Evolutionary conservation across 1,140 invertebrate genomes (phyloP).

Genomic region (Drosophila suzukii): DNA sequence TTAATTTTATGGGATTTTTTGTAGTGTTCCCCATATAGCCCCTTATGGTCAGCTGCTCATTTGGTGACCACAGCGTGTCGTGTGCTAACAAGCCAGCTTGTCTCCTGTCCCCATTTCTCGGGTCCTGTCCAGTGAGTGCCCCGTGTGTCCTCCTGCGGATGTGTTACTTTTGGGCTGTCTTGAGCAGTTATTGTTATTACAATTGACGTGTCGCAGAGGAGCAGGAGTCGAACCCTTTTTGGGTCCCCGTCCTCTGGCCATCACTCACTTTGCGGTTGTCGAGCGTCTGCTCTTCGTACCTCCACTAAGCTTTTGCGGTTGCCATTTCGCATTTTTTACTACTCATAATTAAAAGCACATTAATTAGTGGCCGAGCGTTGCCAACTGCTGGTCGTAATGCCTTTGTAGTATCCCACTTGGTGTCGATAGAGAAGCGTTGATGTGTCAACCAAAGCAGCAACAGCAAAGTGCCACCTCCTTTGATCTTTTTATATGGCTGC

Average conservation of each 20-base stretch:
- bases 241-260: constrained; percentile 12
- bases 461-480: constrained; percentile 56
- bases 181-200: constrained; percentile 80
- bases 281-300: constrained; percentile 23
- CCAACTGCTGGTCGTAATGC: constrained; percentile 22
- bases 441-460: constrained; percentile 76
- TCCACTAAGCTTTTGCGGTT: constrained; percentile 75
- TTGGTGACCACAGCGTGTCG: constrained; percentile 79
- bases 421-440: constrained; percentile 78
- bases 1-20: not conserved
- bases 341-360: constrained; percentile 79
- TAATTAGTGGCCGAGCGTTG: constrained; percentile 61
- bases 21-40: constrained; percentile 1
- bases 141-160: constrained; percentile 42
- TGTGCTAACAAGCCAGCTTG: constrained; percentile 77
- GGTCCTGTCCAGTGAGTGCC: constrained; percentile 45
- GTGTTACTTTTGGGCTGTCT: constrained; percentile 82
- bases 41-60: constrained; percentile 60
- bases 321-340: constrained; percentile 29
- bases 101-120: constrained; percentile 34
- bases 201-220: constrained; percentile 66
- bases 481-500: constrained; percentile 64
- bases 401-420: constrained; percentile 66
- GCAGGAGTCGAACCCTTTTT: constrained; percentile 45
- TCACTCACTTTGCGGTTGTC: constrained; percentile 70